phyloP scores from a whole-genome alignment of 1,140 invertebrate genomes.

The Glossosoma conforme region DNA sequence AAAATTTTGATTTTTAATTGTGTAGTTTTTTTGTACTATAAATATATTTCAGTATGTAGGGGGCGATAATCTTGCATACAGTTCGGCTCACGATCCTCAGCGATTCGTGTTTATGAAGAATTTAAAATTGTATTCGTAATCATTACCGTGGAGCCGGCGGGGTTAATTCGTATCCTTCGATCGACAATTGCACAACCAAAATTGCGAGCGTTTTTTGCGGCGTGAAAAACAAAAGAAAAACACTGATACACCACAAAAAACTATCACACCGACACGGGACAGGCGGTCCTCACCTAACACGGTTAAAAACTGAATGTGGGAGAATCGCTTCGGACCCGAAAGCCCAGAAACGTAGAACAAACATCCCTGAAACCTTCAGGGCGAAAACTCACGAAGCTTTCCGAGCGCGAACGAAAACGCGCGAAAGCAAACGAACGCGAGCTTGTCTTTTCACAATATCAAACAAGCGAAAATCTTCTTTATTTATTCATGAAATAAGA shows the following conservation, averaged over 20 bases:
- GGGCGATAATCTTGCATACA: too few relatives aligned
- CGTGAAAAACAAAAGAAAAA: neutral
- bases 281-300: neutral
- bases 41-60: too few relatives aligned
- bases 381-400: neutral
- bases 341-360: neutral
- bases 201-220: neutral
- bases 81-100: too few relatives aligned
- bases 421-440: neutral
- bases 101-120: too few relatives aligned
- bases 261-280: too few relatives aligned
- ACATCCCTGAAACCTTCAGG: neutral
- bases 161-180: too few relatives aligned
- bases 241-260: too few relatives aligned
- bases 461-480: neutral
- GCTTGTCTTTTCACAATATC: neutral
- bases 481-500: too few relatives aligned
- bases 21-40: too few relatives aligned
- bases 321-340: neutral
- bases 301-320: constrained; percentile 1
- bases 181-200: constrained; percentile 1
- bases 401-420: neutral
- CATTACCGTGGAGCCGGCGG: too few relatives aligned
- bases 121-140: too few relatives aligned
- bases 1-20: too few relatives aligned